Evolutionary conservation across 2,113 vertebrate species (phyloP).

Genomic region (Martes martes): DNA sequence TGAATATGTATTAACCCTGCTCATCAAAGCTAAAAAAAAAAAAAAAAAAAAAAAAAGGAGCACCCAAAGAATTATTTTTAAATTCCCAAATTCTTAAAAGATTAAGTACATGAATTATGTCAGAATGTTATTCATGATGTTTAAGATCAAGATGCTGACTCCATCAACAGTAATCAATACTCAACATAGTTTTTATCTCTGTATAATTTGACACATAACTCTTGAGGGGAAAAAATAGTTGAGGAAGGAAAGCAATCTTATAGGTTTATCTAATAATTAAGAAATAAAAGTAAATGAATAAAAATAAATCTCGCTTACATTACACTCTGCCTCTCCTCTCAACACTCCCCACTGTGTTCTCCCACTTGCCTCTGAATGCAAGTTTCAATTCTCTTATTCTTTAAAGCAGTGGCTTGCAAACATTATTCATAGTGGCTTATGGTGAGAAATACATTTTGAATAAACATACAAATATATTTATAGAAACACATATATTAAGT

Average conservation of each 20-base stretch:
- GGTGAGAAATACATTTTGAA: neutral
- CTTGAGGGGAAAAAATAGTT: neutral
- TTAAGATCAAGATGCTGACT: constrained; percentile 24
- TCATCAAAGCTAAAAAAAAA: neutral
- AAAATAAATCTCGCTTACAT: neutral
- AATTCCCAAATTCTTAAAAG: constrained; percentile 21
- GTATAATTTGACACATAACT: neutral
- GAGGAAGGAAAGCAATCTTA: neutral
- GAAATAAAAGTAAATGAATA: neutral
- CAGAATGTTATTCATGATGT: constrained; percentile 15
- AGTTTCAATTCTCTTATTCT: neutral
- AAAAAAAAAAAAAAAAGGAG: neutral
- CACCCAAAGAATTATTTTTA: constrained; percentile 8
- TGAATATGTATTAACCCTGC: constrained; percentile 43
- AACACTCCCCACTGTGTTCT: neutral
- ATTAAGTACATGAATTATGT: neutral
- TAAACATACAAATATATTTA: neutral
- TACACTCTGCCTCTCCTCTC: neutral
- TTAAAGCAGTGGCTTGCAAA: neutral
- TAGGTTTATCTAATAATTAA: constrained; percentile 4
- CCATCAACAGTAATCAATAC: neutral
- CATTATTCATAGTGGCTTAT: neutral
- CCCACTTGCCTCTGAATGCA: neutral
- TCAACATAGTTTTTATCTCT: neutral
- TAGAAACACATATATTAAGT: neutral